A percentile compares a stretch with the other conserved stretches of the same genome.
Conservation (phyloP, 2,113 vertebrate genomes). For the Vireo altiloquus region DNA sequence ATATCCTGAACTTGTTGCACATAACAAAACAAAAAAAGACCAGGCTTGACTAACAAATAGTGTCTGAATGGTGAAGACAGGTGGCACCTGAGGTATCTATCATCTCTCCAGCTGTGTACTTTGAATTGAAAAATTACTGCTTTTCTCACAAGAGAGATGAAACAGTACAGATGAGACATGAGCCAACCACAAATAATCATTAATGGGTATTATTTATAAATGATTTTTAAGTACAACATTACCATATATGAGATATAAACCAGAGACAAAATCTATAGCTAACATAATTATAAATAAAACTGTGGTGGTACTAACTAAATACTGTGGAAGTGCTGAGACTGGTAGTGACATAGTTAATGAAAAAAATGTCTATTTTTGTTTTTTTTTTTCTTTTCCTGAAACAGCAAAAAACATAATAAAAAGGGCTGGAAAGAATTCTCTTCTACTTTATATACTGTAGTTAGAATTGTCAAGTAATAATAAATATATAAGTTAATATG, state of each 20-base stretch:
- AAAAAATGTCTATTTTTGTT: neutral
- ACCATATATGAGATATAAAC: neutral
- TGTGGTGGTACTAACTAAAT: neutral
- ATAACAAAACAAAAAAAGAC: neutral
- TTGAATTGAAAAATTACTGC: neutral
- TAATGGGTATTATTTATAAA: neutral
- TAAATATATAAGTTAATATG: neutral
- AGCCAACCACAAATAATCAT: neutral
- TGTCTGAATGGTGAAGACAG: fast-evolving
- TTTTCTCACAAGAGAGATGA: neutral
- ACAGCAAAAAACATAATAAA: neutral
- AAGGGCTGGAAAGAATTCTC: neutral
- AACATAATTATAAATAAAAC: neutral
- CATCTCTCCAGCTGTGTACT: neutral
- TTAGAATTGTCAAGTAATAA: neutral
- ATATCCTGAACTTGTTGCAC: fast-evolving
- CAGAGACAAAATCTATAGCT: neutral
- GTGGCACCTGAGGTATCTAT: neutral
- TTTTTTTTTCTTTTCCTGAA: neutral
- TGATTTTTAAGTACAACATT: neutral
- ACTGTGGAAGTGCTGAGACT: neutral
- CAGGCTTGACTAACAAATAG: neutral
- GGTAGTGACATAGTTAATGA: neutral
- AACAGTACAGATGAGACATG: neutral
- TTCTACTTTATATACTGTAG: neutral